Conservation (phyloP, 2,113 vertebrate species). For the Columba livia region DNA sequence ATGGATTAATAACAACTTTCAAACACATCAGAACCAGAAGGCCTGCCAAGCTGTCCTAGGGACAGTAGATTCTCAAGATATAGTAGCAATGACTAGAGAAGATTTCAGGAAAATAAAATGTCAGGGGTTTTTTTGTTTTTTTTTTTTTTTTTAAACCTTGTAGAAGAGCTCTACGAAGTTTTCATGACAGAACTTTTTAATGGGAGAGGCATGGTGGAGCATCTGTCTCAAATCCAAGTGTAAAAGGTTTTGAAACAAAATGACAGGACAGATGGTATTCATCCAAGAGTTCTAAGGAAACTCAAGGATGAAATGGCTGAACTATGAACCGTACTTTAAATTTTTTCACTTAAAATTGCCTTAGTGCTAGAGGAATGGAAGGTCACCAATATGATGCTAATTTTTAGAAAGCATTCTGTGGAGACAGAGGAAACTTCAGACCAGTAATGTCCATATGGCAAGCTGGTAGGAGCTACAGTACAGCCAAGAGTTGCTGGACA, state of each 20-base stretch:
- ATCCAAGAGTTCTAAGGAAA: slow-evolving; percentile 42
- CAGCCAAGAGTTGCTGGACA: not conserved
- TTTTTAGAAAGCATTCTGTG: not conserved
- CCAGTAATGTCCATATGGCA: not conserved
- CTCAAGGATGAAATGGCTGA: slow-evolving; percentile 15
- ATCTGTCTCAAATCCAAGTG: slow-evolving; percentile 54
- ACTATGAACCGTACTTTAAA: not conserved
- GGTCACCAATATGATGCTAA: not conserved
- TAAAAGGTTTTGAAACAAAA: slow-evolving; percentile 45
- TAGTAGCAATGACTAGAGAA: not conserved
- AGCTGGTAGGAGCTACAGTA: not conserved
- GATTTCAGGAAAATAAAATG: not conserved
- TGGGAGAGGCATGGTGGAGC: slow-evolving; percentile 7
- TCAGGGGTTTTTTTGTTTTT: too few species aligned
- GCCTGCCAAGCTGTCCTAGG: not conserved
- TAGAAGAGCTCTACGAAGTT: not conserved
- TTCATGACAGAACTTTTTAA: not conserved
- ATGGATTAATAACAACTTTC: not conserved
- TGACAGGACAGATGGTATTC: slow-evolving; percentile 58
- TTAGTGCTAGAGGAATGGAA: not conserved
- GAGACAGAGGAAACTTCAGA: not conserved
- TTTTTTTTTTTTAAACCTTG: not conserved
- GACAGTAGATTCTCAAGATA: not conserved
- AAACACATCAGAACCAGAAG: not conserved
- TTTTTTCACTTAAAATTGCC: slow-evolving; percentile 24